A percentile compares a stretch with the other conserved stretches of the same genome.
These are phyloP conservation scores for Rhagonycha lutea DNA, from an alignment of 2,888 invertebrate species.

Conservation along the genomic window DNA sequence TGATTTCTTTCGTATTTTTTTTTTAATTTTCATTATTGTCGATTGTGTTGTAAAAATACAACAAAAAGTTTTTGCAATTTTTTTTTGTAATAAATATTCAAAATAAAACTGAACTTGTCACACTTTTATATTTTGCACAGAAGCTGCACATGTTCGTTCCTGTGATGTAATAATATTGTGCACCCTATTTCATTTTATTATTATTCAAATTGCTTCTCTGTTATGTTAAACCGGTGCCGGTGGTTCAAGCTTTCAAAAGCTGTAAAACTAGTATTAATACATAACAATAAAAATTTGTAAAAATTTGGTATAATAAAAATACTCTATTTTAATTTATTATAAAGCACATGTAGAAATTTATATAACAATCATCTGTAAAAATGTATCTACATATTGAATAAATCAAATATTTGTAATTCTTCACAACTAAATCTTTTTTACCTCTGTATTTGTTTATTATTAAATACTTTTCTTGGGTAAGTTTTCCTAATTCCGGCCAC, in stretches of 20 bases:
- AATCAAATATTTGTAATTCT: too few species aligned
- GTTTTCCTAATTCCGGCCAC: too few species aligned
- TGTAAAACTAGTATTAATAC: neutral
- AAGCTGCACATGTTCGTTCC: neutral
- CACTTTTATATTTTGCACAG: neutral
- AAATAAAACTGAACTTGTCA: neutral
- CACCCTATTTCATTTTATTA: neutral
- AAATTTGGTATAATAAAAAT: neutral
- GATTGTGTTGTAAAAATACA: neutral
- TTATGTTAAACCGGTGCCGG: neutral
- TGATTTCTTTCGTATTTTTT: too few species aligned
- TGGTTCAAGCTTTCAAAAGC: neutral
- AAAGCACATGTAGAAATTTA: neutral
- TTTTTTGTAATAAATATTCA: neutral
- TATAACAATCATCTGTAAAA: too few species aligned
- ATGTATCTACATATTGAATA: too few species aligned
- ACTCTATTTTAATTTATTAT: neutral
- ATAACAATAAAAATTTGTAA: neutral
- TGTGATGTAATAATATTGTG: neutral
- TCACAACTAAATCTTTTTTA: too few species aligned
- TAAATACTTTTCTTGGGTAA: too few species aligned
- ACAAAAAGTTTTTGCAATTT: too few species aligned
- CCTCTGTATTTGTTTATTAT: too few species aligned
- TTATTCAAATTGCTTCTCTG: neutral
- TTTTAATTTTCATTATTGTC: neutral